Percentiles rank a stretch among this genome's conserved stretches.
phyloP scores from a whole-genome alignment of 2,797 vertebrate genomes.

The Telmatherina bonti region DNA sequence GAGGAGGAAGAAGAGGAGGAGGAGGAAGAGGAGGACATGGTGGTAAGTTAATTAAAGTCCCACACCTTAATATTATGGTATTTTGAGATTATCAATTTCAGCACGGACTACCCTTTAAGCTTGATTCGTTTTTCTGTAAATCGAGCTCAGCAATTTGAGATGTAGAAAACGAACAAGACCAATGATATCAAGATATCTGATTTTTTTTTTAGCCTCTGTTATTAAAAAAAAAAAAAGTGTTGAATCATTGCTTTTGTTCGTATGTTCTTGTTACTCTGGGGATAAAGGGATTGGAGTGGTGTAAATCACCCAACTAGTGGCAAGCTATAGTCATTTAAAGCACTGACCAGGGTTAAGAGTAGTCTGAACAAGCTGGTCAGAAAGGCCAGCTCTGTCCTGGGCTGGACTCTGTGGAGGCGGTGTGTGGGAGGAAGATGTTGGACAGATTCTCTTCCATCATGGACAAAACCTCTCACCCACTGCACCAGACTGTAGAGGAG shows the following conservation, averaged over 20 bases:
- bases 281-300: background rate
- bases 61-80: background rate
- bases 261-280: background rate
- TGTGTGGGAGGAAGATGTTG: too few species aligned
- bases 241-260: background rate
- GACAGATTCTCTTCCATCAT: too few species aligned
- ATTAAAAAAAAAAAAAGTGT: background rate
- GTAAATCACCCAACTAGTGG: background rate
- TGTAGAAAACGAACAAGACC: background rate
- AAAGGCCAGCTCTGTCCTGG: too few species aligned
- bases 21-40: conserved; percentile 82
- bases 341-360: too few species aligned
- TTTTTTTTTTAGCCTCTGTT: background rate
- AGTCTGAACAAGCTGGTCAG: too few species aligned
- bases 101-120: background rate
- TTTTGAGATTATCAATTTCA: background rate
- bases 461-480: too few species aligned
- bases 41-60: conserved; percentile 72
- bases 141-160: background rate
- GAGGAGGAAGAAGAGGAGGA: conserved; percentile 82
- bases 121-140: background rate
- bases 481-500: too few species aligned
- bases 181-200: background rate
- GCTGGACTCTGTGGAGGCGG: too few species aligned
- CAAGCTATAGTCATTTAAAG: background rate